These are phyloP conservation scores for Eulithis testata DNA, from an alignment of 2,888 invertebrate species.

Conservation along the genomic window DNA sequence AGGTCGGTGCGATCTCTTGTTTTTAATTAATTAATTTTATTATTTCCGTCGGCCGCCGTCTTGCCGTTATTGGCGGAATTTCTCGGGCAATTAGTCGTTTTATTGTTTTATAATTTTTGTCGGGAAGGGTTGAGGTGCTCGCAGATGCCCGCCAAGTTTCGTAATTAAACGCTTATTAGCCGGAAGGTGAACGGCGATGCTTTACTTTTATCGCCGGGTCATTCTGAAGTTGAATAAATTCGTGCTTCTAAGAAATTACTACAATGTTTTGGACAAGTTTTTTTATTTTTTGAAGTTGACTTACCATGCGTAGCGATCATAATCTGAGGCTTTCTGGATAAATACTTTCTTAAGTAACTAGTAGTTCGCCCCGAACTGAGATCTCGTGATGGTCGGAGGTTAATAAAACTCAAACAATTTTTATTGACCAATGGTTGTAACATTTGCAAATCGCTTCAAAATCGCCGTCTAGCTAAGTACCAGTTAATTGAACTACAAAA, in stretches of 20 bases:
- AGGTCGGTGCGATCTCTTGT: constrained; percentile 57
- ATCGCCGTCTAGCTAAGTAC: too few species aligned
- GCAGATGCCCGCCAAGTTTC: constrained; percentile 51
- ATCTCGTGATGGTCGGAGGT: too few species aligned
- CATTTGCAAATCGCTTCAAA: too few species aligned
- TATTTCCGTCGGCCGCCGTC: constrained; percentile 71
- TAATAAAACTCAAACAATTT: too few species aligned
- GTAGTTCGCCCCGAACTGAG: too few species aligned
- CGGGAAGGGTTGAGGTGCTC: constrained; percentile 71
- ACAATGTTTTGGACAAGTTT: background rate
- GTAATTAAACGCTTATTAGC: constrained; percentile 61
- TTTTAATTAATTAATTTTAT: constrained; percentile 85
- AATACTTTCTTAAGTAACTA: too few species aligned
- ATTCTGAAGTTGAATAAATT: constrained; percentile 24
- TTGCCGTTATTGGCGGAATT: constrained; percentile 82
- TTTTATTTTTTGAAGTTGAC: background rate
- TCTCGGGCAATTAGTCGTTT: constrained; percentile 83
- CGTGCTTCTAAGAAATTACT: background rate
- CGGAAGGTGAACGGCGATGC: constrained; percentile 44
- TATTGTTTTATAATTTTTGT: constrained; percentile 84
- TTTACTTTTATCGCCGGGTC: constrained; percentile 36
- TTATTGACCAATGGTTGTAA: too few species aligned
- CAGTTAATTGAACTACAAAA: too few species aligned
- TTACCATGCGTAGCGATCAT: too few species aligned
- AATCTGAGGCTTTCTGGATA: too few species aligned